A percentile compares a stretch with the other conserved stretches of the same genome.
Conservation (phyloP, 2,797 vertebrate species). For the Melanotaenia nigrans region DNA sequence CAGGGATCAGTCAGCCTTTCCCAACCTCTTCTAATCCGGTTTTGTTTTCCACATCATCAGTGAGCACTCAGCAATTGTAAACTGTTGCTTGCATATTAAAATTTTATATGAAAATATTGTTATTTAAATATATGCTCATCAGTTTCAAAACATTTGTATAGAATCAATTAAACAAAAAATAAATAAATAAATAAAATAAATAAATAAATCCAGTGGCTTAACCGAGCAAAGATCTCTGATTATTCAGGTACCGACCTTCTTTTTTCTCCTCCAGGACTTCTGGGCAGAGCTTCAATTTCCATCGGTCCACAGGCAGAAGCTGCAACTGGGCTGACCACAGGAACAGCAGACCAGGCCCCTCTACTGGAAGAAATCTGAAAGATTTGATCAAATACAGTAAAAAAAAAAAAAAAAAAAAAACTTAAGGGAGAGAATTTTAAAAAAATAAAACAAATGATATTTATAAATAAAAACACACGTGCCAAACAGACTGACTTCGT, state of each 20-base stretch:
- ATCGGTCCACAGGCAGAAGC: constrained; percentile 83
- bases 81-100: neutral
- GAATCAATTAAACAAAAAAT: neutral
- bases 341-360: constrained; percentile 76
- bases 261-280: constrained; percentile 88
- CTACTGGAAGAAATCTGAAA: constrained; percentile 78
- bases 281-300: constrained; percentile 89
- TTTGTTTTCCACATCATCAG: constrained; percentile 13
- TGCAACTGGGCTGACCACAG: constrained; percentile 75
- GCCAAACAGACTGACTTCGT: constrained; percentile 22
- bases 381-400: neutral
- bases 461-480: neutral
- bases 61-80: constrained; percentile 7
- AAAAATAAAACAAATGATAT: no score
- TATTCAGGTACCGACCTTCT: constrained; percentile 84
- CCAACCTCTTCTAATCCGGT: constrained; percentile 21
- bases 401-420: neutral
- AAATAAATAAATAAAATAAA: neutral
- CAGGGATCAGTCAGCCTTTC: constrained; percentile 8
- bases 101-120: neutral
- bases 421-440: neutral
- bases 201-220: neutral
- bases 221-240: neutral
- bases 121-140: neutral
- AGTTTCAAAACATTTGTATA: neutral